phyloP scores from a whole-genome alignment of 2,888 invertebrate genomes.

The Tenthredo scrophulariae region DNA sequence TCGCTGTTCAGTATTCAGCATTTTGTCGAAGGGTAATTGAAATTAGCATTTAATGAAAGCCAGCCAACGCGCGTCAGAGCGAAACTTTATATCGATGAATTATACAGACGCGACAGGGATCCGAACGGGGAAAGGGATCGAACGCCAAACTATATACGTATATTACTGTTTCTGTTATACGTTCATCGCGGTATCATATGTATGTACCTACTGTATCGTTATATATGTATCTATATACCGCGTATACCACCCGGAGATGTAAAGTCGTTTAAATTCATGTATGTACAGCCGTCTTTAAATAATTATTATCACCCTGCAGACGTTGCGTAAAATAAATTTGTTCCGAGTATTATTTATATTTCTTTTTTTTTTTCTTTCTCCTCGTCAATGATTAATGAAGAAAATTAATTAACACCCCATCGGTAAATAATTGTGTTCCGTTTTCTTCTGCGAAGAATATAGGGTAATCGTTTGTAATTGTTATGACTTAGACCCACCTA shows the following conservation, averaged over 20 bases:
- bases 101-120: conserved; percentile 60
- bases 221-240: not conserved
- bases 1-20: conserved; percentile 58
- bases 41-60: conserved; percentile 67
- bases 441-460: too few relatives aligned
- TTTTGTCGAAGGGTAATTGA: conserved; percentile 64
- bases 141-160: not conserved
- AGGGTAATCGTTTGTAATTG: not conserved
- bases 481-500: not conserved
- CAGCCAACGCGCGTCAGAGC: conserved; percentile 60
- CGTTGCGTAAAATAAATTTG: not conserved
- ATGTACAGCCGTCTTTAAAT: not conserved
- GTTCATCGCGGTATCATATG: not conserved
- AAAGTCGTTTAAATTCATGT: conserved; percentile 71
- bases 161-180: conserved; percentile 5
- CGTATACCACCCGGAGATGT: conserved; percentile 59
- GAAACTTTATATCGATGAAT: conserved; percentile 64
- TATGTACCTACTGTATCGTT: too few relatives aligned
- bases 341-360: too few relatives aligned
- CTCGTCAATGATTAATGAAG: too few relatives aligned
- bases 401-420: too few relatives aligned
- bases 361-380: too few relatives aligned
- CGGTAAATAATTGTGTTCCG: too few relatives aligned
- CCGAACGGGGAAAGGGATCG: not conserved
- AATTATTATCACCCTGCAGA: not conserved